A percentile compares a stretch with the other conserved stretches of the same genome.
Evolutionary conservation across 2,888 invertebrate species (phyloP).

Genomic region (Phoenoteleia sp.): DNA sequence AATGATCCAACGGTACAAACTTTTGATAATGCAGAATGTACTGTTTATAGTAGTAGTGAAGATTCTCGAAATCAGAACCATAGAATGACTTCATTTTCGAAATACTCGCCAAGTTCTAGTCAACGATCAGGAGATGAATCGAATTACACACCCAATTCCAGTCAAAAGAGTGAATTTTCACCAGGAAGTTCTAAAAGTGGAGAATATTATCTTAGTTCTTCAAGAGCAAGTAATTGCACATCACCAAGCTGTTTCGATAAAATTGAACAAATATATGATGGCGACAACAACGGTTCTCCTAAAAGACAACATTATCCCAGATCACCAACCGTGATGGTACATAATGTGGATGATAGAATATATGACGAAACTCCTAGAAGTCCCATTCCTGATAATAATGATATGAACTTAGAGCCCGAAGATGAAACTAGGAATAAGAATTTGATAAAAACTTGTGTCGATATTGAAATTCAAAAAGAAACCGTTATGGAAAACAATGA

Average conservation of each 20-base stretch:
- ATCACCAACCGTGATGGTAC: constrained; percentile 75
- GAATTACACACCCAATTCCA: constrained; percentile 84
- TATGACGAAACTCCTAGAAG: constrained; percentile 77
- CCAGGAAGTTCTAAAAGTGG: constrained; percentile 84
- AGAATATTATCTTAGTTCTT: constrained; percentile 81
- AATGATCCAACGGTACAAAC: constrained; percentile 47
- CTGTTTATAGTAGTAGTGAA: constrained; percentile 72
- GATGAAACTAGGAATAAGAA: constrained; percentile 36
- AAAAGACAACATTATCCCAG: constrained; percentile 66
- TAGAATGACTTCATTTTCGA: constrained; percentile 77
- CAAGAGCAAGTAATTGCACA: constrained; percentile 60
- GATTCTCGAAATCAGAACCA: constrained; percentile 78
- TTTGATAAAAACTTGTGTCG: constrained; percentile 54
- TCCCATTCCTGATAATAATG: constrained; percentile 35
- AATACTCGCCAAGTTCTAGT: constrained; percentile 83
- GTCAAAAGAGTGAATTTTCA: constrained; percentile 84
- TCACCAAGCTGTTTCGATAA: constrained; percentile 73
- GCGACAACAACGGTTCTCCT: constrained; percentile 53
- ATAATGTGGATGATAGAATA: constrained; percentile 76
- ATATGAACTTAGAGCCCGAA: constrained; percentile 49
- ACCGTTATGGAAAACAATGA: constrained; percentile 40
- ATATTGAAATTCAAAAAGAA: constrained; percentile 57
- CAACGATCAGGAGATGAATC: constrained; percentile 84
- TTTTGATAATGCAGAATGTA: constrained; percentile 75
- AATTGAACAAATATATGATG: constrained; percentile 78